A percentile compares a stretch with the other conserved stretches of the same genome.
Evolutionary conservation across 2,888 invertebrate species (phyloP).

Genomic region (Cosmia pyralina): DNA sequence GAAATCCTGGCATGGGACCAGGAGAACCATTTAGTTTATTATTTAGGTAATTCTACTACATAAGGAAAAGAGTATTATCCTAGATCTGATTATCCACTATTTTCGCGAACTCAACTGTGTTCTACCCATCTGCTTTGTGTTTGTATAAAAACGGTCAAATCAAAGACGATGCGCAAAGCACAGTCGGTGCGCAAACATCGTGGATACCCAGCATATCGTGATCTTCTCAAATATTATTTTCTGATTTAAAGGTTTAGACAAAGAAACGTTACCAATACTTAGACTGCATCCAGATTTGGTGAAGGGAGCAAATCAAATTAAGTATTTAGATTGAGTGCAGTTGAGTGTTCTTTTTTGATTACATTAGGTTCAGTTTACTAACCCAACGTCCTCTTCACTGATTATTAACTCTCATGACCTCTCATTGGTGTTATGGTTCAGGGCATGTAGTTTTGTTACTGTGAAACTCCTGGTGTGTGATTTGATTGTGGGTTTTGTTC

Average conservation of each 20-base stretch:
- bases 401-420: slow-evolving; percentile 58
- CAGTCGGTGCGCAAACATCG: neutral
- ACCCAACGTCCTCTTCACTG: slow-evolving; percentile 69
- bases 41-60: slow-evolving; percentile 84
- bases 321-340: slow-evolving; percentile 85
- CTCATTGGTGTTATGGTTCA: slow-evolving; percentile 48
- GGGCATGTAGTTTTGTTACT: slow-evolving; percentile 26
- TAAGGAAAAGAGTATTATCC: neutral
- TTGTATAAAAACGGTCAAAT: neutral
- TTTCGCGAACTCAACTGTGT: neutral
- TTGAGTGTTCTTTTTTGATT: slow-evolving; percentile 77
- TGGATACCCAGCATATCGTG: neutral
- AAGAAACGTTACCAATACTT: slow-evolving; percentile 78
- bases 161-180: neutral
- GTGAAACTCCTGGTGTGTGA: slow-evolving; percentile 28
- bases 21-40: slow-evolving; percentile 94
- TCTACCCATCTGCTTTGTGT: neutral
- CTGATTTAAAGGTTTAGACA: slow-evolving; percentile 85
- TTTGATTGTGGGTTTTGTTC: slow-evolving; percentile 55
- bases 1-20: slow-evolving; percentile 96
- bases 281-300: slow-evolving; percentile 85
- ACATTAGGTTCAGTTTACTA: slow-evolving; percentile 66
- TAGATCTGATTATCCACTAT: neutral
- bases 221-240: slow-evolving; percentile 66
- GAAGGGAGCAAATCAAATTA: slow-evolving; percentile 86